Evolutionary conservation across 2,888 invertebrate genomes (phyloP).

Genomic region (Rhynchonema sp.): DNA sequence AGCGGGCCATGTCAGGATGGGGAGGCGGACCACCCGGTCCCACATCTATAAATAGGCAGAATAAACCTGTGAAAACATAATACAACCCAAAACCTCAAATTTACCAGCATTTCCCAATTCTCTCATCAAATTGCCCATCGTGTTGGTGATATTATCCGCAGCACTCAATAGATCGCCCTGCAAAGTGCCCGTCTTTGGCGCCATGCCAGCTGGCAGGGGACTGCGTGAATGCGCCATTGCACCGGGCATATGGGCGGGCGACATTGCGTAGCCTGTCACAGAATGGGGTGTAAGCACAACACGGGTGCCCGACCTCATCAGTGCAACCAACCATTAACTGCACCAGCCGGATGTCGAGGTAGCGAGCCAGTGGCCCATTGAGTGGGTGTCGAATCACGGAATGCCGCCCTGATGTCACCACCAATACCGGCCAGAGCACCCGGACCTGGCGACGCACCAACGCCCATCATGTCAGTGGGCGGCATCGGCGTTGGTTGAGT

Average conservation of each 20-base stretch:
- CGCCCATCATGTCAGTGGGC: neutral
- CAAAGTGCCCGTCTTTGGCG: slow-evolving; percentile 2
- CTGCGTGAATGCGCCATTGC: neutral
- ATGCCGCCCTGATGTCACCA: slow-evolving; percentile 3
- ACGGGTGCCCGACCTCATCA: neutral
- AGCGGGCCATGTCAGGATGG: neutral
- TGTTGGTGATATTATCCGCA: slow-evolving; percentile 89
- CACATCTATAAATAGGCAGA: neutral
- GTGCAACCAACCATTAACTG: neutral
- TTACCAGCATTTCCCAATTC: slow-evolving; percentile 57
- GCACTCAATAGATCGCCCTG: slow-evolving; percentile 65
- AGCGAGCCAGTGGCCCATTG: neutral
- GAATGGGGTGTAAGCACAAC: too few relatives aligned
- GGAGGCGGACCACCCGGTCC: neutral
- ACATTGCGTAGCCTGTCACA: too few relatives aligned
- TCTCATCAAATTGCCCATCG: slow-evolving; percentile 86
- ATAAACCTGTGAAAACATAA: neutral
- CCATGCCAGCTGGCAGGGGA: neutral
- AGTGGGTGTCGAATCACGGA: neutral
- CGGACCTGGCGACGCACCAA: slow-evolving; percentile 3
- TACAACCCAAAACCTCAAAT: neutral
- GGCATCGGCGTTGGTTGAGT: neutral
- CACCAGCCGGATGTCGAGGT: neutral
- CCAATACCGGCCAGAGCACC: slow-evolving; percentile 1
- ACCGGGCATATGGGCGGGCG: neutral